Conservation (phyloP, 1,140 invertebrate genomes). For the Linepithema humile region DNA sequence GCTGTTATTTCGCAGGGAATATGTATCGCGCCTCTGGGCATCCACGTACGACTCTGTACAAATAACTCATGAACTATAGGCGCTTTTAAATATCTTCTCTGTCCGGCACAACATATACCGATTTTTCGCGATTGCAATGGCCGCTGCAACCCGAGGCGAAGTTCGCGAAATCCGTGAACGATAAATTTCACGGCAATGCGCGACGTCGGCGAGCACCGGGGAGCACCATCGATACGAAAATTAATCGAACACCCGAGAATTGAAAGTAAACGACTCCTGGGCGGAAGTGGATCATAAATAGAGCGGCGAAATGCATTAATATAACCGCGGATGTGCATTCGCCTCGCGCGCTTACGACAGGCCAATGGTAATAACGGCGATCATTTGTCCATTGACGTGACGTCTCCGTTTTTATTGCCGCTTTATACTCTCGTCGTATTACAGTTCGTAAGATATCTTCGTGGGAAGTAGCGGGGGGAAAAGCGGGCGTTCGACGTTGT, state of each 20-base stretch:
- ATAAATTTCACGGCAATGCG: conserved; percentile 49
- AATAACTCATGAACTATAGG: conserved; percentile 11
- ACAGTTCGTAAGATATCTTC: neutral
- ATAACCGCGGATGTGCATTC: conserved; percentile 15
- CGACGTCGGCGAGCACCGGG: neutral
- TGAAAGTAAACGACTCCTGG: conserved; percentile 67
- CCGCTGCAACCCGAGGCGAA: conserved; percentile 23
- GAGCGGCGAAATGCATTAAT: conserved; percentile 57
- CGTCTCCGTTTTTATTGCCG: conserved; percentile 64
- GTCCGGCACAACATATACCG: neutral
- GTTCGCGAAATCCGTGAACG: conserved; percentile 44
- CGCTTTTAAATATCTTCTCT: conserved; percentile 35
- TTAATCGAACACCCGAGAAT: conserved; percentile 69
- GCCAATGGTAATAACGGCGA: conserved; percentile 61
- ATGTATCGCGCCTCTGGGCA: conserved; percentile 55
- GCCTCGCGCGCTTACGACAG: conserved; percentile 57
- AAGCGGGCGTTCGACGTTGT: conserved; percentile 21
- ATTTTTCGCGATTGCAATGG: conserved; percentile 8
- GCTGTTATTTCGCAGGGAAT: conserved; percentile 70
- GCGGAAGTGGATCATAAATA: conserved; percentile 52
- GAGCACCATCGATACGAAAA: conserved; percentile 59
- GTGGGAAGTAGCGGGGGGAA: neutral
- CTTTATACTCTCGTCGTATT: conserved; percentile 48
- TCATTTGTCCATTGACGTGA: conserved; percentile 64
- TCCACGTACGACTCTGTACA: neutral